Conservation (phyloP, 2,888 invertebrate genomes). For the Dendrolimus houi region DNA sequence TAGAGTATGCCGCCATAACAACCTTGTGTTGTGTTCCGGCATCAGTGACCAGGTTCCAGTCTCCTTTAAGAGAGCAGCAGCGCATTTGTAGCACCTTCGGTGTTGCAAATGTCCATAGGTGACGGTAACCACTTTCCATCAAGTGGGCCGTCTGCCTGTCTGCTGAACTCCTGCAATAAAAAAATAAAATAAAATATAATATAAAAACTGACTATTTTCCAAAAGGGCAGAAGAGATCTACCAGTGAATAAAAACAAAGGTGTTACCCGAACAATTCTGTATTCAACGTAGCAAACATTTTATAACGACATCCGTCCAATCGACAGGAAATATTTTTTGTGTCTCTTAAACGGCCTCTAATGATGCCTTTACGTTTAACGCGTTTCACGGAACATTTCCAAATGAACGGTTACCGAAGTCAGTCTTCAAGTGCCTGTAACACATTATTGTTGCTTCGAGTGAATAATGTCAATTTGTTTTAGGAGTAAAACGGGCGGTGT, state of each 20-base stretch:
- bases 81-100: too few relatives aligned
- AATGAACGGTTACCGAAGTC: constrained; percentile 26
- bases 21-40: too few relatives aligned
- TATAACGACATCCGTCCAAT: constrained; percentile 42
- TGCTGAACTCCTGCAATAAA: too few relatives aligned
- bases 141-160: too few relatives aligned
- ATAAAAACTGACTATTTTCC: background rate
- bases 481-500: background rate
- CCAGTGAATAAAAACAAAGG: background rate
- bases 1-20: too few relatives aligned
- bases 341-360: constrained; percentile 25
- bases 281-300: constrained; percentile 18
- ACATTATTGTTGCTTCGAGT: constrained; percentile 15
- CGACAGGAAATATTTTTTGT: constrained; percentile 27
- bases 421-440: constrained; percentile 18
- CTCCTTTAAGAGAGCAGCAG: too few relatives aligned
- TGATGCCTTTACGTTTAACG: constrained; percentile 27
- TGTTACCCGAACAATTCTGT: background rate
- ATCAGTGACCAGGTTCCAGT: too few relatives aligned
- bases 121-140: too few relatives aligned
- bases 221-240: background rate
- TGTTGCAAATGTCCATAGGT: too few relatives aligned
- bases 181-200: too few relatives aligned
- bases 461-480: background rate
- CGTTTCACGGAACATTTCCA: constrained; percentile 27